Base-by-base conservation (phyloP, 1,140 invertebrate genomes). In the Caerostris extrusa region DNA sequence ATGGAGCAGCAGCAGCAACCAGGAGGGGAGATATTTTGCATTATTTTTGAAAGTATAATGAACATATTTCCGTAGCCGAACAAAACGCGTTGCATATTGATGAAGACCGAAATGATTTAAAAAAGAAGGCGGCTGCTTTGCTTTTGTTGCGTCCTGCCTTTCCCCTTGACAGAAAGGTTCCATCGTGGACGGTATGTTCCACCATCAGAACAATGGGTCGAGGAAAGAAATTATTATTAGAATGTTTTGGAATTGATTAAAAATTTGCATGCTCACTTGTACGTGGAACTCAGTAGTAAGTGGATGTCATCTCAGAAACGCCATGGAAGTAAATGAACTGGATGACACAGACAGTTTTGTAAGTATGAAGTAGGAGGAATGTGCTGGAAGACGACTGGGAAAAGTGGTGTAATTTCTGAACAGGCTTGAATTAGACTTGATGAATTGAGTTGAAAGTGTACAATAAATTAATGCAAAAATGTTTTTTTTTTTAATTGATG, bases 41-140 rank as follows among this genome's bases (percentile, higher is more conserved):
- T 91, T 91, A 91, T n/a, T 91, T 91, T 91, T 91, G 89, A 91
- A 91, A 91, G 89, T 87, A 87, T 87, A 87, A 87, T 87, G 85
- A 87, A 87, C 85, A 87, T 87, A 87, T 87, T 87, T 87, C 58
- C 55, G 85, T 61, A 64, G 85, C 7, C 17, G 85, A 61, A 34
- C n/a, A 19, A 87, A 87, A 61, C 85, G 60, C 85, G 57, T 87
- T 87, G 85, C 85, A 87, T 87, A 87, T 87, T 87, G 85, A 87
- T 87, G 85, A 87, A 87, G 85, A 19, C 17, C 57, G 34, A 58
- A 50, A 87, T 64, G 55, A 87, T 87, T 87, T 50, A 61, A 87
- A 87, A 64, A 64, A 58, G 56, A 34, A 56, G 55, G 61, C 10
- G 85, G n/a, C n/a, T n/a, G 19, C n/a, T n/a, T n/a, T n/a, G 69